Evolutionary conservation across 2,797 vertebrate genomes (phyloP), one percentile per base, ranked within the genome.

Genomic region (Eupleurogrammus muticus): DNA sequence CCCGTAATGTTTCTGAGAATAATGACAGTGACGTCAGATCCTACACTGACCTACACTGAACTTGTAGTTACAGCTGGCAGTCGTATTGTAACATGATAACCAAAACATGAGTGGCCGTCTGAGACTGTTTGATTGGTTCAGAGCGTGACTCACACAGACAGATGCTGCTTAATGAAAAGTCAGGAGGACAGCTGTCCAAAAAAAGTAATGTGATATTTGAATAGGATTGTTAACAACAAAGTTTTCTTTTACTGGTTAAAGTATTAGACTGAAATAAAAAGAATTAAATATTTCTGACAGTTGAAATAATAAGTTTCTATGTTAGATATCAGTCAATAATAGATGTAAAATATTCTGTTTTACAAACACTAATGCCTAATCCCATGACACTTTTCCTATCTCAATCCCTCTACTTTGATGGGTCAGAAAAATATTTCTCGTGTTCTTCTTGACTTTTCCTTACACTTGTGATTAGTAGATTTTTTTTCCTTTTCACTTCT

Each of bases 41-140:
- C 32, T 1, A 0, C 21, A 19, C 55, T 76, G 82, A 87, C 84
- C 70, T 5, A 49, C 63, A 9, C 2, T 51, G 48, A 84, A 77
- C 83, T 40, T 0, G 34, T 1, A 2, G 48, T 32, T 88, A 79
- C 89, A 91, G 89, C 84, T 77, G 90, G 82, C 67, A 2, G 55
- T 7, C 55, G 49, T 0, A 11, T 1, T 9, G 90, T 80, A 91
- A 92, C 80, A 1, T 0, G 79, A 91, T 75, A 67, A 70, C 67
- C 79, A 73, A 73, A 85, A 86, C 84, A 88, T 2, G 7, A 50
- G 73, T 12, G 59, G 2, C 52, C 0, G 85, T 52, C 66, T 60
- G 75, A 3, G 47, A 59, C 63, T 0, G 42, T 28, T 64, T 17
- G 75, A 73, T 71, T 55, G 76, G 77, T 23, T 21, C 40, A 62